phyloP scores from a whole-genome alignment of 2,113 vertebrate species.

The Vireo altiloquus region DNA sequence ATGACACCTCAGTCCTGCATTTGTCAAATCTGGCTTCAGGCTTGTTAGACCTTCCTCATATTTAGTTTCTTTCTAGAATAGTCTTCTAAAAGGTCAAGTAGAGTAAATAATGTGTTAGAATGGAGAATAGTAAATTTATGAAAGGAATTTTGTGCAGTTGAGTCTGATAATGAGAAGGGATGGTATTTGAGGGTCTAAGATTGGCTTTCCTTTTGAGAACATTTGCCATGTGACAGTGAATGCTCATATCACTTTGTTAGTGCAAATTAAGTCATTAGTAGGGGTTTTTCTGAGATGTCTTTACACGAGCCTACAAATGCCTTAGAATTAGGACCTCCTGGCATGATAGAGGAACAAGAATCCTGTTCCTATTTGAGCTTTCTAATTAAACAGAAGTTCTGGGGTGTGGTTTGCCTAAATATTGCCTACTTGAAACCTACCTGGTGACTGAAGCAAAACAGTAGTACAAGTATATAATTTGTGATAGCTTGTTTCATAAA shows the following conservation, averaged over 20 bases:
- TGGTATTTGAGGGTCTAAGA: neutral
- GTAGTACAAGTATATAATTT: neutral
- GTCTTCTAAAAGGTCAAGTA: neutral
- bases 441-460: neutral
- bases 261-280: neutral
- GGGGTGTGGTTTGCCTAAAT: neutral
- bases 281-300: fast-evolving
- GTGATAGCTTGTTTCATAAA: neutral
- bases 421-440: neutral
- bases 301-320: neutral
- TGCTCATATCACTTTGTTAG: neutral
- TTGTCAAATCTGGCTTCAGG: neutral
- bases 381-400: neutral
- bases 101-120: neutral
- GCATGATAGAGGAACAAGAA: neutral
- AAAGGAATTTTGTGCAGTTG: neutral
- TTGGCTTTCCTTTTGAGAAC: neutral
- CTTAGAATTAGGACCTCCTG: neutral
- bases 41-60: neutral
- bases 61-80: neutral
- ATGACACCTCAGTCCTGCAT: neutral
- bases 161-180: neutral
- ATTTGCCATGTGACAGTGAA: neutral
- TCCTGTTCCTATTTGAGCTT: neutral
- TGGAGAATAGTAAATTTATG: neutral